A percentile compares a stretch with the other conserved stretches of the same genome.
phyloP scores from a whole-genome alignment of 2,113 vertebrate species.

The Hemiscyllium ocellatum region DNA sequence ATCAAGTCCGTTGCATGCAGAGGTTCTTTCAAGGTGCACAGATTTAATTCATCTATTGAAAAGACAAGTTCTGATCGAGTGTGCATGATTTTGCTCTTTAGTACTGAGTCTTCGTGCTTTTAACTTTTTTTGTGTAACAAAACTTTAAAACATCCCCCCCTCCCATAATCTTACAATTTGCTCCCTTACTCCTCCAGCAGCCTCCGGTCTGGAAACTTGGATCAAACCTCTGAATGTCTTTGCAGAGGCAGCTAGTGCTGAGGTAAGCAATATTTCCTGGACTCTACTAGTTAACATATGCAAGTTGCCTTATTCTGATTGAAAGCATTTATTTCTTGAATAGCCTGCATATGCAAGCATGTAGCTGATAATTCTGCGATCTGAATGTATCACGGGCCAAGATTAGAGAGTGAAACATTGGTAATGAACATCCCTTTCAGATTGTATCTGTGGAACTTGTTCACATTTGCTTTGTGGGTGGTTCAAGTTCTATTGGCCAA shows the following conservation, averaged over 20 bases:
- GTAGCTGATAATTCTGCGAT: not conserved
- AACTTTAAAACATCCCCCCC: not conserved
- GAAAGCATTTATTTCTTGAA: not conserved
- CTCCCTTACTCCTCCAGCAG: conserved; percentile 46
- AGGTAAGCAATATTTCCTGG: conserved; percentile 44
- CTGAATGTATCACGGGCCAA: not conserved
- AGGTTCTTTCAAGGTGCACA: not conserved
- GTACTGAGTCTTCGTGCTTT: not conserved
- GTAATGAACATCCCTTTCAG: not conserved
- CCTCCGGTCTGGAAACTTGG: conserved; percentile 53
- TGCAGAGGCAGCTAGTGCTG: conserved; percentile 51
- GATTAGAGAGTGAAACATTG: not conserved
- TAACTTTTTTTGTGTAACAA: not conserved
- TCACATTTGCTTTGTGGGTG: not conserved
- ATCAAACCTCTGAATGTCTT: conserved; percentile 54
- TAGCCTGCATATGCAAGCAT: not conserved
- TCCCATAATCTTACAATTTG: conserved; percentile 44
- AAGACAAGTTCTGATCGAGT: not conserved
- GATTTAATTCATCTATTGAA: not conserved
- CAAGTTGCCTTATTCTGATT: not conserved
- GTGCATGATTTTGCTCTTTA: not conserved
- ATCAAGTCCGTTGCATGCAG: not conserved
- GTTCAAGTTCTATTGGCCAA: not conserved
- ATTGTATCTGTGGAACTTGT: not conserved
- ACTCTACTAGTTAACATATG: not conserved